Evolutionary conservation across 2,888 invertebrate species (phyloP).

Genomic region (Trissolcus japonicus): DNA sequence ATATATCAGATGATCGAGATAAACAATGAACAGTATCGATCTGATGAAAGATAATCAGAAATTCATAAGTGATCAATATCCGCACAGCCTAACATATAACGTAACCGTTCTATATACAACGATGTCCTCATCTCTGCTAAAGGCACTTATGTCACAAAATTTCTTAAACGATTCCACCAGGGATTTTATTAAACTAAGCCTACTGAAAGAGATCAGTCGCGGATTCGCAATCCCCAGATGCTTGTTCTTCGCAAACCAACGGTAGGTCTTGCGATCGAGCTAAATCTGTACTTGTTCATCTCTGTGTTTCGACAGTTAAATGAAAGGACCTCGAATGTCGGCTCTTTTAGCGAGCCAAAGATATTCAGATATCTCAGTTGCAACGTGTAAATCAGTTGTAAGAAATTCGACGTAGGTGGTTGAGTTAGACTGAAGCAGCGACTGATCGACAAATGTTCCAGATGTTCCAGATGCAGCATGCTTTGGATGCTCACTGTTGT

Average conservation of each 20-base stretch:
- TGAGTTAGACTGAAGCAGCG: conserved; percentile 85
- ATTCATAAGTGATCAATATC: conserved; percentile 10
- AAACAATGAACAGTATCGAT: too few species aligned
- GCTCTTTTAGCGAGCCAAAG: conserved; percentile 86
- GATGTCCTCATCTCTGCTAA: conserved; percentile 5
- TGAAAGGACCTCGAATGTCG: conserved; percentile 75
- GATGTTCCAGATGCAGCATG: conserved; percentile 79
- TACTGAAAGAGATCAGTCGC: conserved; percentile 82
- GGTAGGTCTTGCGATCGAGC: conserved; percentile 92
- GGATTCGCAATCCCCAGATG: conserved; percentile 91
- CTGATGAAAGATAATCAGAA: neutral
- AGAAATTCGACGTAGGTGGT: conserved; percentile 80
- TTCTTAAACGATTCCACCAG: conserved; percentile 5
- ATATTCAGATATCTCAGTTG: conserved; percentile 86
- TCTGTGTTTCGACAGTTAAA: conserved; percentile 80
- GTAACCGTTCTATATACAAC: conserved; percentile 40
- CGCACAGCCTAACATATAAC: conserved; percentile 44
- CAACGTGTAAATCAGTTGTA: conserved; percentile 80
- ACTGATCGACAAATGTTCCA: conserved; percentile 87
- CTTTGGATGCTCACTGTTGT: conserved; percentile 80
- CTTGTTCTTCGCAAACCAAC: conserved; percentile 91
- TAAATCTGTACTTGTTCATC: conserved; percentile 86
- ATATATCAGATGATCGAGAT: too few species aligned
- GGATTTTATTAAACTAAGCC: conserved; percentile 3
- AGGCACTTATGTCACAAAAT: conserved; percentile 18